Conservation (phyloP, 2,888 invertebrate species). For the Leucozona laternaria region DNA sequence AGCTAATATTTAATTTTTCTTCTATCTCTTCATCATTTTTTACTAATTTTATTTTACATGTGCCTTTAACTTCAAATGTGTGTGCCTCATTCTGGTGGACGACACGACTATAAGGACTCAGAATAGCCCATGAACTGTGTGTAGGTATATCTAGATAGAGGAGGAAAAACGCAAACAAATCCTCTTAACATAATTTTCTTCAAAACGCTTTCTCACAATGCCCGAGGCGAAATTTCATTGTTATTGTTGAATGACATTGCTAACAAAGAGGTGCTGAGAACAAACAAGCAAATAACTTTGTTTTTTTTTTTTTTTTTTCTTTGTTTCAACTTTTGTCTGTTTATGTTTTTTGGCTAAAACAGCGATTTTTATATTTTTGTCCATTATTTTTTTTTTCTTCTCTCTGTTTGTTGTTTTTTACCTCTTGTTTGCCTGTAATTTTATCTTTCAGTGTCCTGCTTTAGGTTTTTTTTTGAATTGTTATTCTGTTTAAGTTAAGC, state of each 20-base stretch:
- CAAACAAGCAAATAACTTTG: constrained; percentile 54
- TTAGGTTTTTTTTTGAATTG: constrained; percentile 58
- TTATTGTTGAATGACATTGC: constrained; percentile 58
- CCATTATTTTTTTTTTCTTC: constrained; percentile 21
- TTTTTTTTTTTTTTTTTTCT: constrained; percentile 22
- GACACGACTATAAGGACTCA: background rate
- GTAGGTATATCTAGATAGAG: background rate
- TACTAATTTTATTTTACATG: constrained; percentile 50
- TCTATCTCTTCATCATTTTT: constrained; percentile 11
- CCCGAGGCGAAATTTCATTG: constrained; percentile 55
- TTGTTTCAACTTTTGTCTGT: background rate
- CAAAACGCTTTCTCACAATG: constrained; percentile 56
- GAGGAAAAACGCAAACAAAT: constrained; percentile 55
- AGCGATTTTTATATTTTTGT: constrained; percentile 19
- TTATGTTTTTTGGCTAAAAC: constrained; percentile 32
- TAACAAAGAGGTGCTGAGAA: constrained; percentile 69
- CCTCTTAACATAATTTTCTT: constrained; percentile 71
- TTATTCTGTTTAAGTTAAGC: constrained; percentile 58
- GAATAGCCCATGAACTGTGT: constrained; percentile 14
- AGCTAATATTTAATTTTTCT: constrained; percentile 59
- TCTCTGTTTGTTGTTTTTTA: constrained; percentile 20
- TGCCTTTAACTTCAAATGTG: constrained; percentile 41
- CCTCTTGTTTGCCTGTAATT: constrained; percentile 22
- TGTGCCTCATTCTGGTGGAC: background rate
- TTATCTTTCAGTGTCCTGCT: constrained; percentile 52